phyloP scores from a whole-genome alignment of 2,113 vertebrate species.

The Myotis davidii region DNA sequence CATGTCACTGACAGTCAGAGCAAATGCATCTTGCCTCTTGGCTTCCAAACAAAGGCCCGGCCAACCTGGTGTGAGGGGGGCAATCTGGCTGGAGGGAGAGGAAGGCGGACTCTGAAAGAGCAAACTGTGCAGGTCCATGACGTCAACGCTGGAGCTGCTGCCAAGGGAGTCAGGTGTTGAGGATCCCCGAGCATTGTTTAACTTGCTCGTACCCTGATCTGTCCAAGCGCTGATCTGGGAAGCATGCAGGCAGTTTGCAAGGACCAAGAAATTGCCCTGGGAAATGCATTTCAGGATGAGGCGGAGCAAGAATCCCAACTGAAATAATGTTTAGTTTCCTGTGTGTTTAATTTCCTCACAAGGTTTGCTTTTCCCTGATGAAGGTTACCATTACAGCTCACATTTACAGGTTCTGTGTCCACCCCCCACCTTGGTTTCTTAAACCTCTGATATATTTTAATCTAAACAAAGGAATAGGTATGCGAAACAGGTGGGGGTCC shows the following conservation, averaged over 20 bases:
- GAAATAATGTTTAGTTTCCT: neutral
- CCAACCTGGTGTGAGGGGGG: constrained; percentile 48
- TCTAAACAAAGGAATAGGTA: neutral
- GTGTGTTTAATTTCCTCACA: neutral
- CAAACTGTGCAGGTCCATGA: constrained; percentile 68
- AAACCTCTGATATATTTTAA: neutral
- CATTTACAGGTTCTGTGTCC: neutral
- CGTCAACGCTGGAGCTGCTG: constrained; percentile 55
- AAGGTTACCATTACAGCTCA: neutral
- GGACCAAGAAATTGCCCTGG: neutral
- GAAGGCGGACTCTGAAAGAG: constrained; percentile 56
- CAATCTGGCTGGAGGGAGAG: neutral
- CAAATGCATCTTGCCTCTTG: constrained; percentile 73
- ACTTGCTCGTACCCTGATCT: constrained; percentile 41
- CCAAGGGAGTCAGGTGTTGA: constrained; percentile 74
- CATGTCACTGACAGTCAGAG: constrained; percentile 46
- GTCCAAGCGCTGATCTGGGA: constrained; percentile 41
- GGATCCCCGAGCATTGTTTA: constrained; percentile 48
- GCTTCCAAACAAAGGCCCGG: constrained; percentile 54
- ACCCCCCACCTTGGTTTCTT: neutral
- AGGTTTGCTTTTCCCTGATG: neutral
- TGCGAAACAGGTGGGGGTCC: neutral
- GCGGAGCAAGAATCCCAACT: neutral
- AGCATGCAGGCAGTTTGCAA: neutral
- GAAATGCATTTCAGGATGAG: constrained; percentile 18